Base-by-base conservation (phyloP, 2,888 invertebrate species). In the Onthophagus sagittarius region DNA sequence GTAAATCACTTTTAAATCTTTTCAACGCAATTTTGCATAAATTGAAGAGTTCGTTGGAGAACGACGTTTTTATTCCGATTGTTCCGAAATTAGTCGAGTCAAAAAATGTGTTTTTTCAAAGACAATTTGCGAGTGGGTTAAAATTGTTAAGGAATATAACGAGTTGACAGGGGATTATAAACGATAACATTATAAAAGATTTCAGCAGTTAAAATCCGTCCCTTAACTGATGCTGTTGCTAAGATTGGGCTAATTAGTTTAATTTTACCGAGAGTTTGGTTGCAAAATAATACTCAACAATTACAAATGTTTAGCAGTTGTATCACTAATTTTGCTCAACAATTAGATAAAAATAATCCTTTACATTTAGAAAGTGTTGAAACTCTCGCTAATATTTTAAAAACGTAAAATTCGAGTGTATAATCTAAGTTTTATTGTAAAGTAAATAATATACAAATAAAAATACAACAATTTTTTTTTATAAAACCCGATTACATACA, bases 41-140 rank as follows among this genome's bases (percentile, higher is more conserved):
- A 81, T 91, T 97, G 82, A 90, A 91, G 81, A 86, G 88, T 74
- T 90, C 96, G 0, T 87, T 97, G 6, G 93, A 94, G 82, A 93
- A 94, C 77, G 98, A 98, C 86, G 94, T 98, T 5, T 98, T 96
- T 85, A 94, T 98, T 85, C 98, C 98, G 0, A 91, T 97, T 63
- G 92, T 96, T 83, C 93, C 95, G 0, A 94, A 94, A 81, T 85
- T 89, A 39, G 87, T 89, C 75, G 90, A 91, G 79, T 88, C 89
- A 5, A 89, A 88, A 78, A 89, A 90, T 71, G 88, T 89, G 64
- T 96, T 95, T 85, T 93, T 95, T 82, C 93, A 95, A 83, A 87
- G 95, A 69, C 96, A 96, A 83, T 95, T 94, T 83, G 93, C 94
- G 82, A 90, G 91, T 79, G 93, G 93, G 65, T 89, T 95, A 9